A percentile compares a stretch with the other conserved stretches of the same genome.
phyloP scores from a whole-genome alignment of 2,888 invertebrate species.

The Augochlorella aurata region DNA sequence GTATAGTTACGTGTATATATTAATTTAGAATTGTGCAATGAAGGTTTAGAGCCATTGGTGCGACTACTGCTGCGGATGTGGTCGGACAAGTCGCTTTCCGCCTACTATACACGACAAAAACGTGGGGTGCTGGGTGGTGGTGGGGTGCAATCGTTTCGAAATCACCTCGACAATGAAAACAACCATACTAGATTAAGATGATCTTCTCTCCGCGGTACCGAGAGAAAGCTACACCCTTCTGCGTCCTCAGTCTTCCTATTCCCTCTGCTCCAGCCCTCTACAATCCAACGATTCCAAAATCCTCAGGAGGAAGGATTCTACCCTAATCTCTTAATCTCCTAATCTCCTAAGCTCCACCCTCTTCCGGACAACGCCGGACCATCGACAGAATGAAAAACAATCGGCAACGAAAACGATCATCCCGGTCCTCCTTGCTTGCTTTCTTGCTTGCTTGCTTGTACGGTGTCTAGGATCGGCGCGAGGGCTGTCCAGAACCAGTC shows the following conservation, averaged over 20 bases:
- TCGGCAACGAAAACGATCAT: too few species aligned
- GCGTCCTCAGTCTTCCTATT: conserved; percentile 50
- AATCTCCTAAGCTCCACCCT: not conserved
- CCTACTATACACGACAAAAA: conserved; percentile 47
- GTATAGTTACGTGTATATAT: conserved; percentile 51
- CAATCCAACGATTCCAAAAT: not conserved
- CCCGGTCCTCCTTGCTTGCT: too few species aligned
- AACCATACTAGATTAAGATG: not conserved
- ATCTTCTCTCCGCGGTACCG: not conserved
- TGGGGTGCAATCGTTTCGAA: conserved; percentile 25
- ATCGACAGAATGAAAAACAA: too few species aligned
- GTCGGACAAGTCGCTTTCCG: conserved; percentile 64
- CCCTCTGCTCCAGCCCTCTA: conserved; percentile 16
- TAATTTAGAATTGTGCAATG: conserved; percentile 79
- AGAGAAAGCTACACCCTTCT: conserved; percentile 26
- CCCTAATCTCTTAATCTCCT: conserved; percentile 4
- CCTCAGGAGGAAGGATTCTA: not conserved
- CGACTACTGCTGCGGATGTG: conserved; percentile 76
- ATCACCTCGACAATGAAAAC: not conserved
- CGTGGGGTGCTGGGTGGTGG: conserved; percentile 4
- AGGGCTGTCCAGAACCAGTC: not conserved
- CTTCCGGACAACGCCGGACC: too few species aligned
- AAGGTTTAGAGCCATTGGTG: conserved; percentile 78
- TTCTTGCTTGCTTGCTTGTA: too few species aligned
- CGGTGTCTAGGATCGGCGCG: too few species aligned